A percentile compares a stretch with the other conserved stretches of the same genome.
Evolutionary conservation across 1,140 invertebrate species (phyloP).

Genomic region (Cyrtorhinus lividipennis): DNA sequence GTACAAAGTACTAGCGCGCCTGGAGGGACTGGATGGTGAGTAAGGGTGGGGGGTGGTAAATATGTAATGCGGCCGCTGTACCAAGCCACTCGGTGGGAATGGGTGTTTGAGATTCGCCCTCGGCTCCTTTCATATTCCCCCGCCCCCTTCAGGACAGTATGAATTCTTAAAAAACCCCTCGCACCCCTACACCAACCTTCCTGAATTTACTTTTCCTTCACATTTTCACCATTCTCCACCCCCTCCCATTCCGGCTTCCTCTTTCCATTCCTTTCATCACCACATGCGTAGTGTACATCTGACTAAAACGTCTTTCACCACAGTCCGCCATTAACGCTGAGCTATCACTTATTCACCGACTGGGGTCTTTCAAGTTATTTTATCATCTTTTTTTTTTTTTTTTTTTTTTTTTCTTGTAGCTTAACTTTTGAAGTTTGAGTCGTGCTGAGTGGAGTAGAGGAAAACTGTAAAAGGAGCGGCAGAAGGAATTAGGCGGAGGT

Average conservation of each 20-base stretch:
- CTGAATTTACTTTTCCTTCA: no score
- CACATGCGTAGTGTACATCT: neutral
- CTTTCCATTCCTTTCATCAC: slow-evolving; percentile 7
- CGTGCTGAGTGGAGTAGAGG: no score
- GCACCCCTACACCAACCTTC: neutral
- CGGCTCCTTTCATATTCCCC: slow-evolving; percentile 1
- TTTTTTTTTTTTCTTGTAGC: neutral
- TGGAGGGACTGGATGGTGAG: neutral
- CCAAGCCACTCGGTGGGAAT: neutral
- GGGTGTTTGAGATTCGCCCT: neutral
- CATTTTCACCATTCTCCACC: no score
- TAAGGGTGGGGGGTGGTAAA: neutral
- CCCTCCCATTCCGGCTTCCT: neutral
- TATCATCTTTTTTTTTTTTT: neutral
- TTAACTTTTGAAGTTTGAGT: neutral
- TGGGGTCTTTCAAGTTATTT: neutral
- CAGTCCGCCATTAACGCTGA: neutral
- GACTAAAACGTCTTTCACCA: neutral
- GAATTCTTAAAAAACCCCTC: neutral
- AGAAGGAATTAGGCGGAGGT: neutral
- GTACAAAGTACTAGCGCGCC: neutral
- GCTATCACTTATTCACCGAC: neutral
- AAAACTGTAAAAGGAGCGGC: no score
- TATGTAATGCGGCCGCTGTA: slow-evolving; percentile 1
- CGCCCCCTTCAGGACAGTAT: neutral